Conservation (phyloP, 2,888 invertebrate genomes). For the Microctonus hyperodae region DNA sequence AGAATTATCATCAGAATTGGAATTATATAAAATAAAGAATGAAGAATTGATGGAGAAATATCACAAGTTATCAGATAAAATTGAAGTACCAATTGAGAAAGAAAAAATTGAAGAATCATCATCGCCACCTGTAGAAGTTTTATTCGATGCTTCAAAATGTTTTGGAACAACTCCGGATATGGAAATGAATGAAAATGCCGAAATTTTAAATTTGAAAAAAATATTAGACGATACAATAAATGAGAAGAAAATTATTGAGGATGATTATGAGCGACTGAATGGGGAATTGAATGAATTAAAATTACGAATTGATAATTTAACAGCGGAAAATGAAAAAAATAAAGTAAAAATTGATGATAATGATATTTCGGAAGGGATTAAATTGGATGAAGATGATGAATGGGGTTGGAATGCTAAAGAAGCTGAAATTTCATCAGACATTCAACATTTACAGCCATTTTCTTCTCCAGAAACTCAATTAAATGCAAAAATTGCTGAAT, state of each 20-base stretch:
- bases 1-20: conserved; percentile 31
- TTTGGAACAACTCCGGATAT: conserved; percentile 42
- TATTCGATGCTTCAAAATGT: conserved; percentile 53
- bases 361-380: conserved; percentile 37
- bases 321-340: conserved; percentile 28
- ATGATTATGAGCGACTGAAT: conserved; percentile 30
- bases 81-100: not conserved
- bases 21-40: conserved; percentile 61
- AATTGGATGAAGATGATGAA: conserved; percentile 65
- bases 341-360: not conserved
- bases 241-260: conserved; percentile 21
- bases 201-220: conserved; percentile 29
- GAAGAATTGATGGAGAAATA: conserved; percentile 63
- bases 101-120: conserved; percentile 10
- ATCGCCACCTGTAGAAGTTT: not conserved
- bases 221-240: not conserved
- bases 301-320: not conserved
- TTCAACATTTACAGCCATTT: conserved; percentile 8
- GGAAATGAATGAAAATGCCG: conserved; percentile 30
- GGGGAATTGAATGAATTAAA: conserved; percentile 33
- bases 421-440: conserved; percentile 45
- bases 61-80: conserved; percentile 37
- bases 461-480: conserved; percentile 46
- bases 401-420: conserved; percentile 71
- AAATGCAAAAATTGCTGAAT: conserved; percentile 65